Base-by-base conservation (phyloP, 1,140 invertebrate species). In the Rhopalosiphum padi region DNA sequence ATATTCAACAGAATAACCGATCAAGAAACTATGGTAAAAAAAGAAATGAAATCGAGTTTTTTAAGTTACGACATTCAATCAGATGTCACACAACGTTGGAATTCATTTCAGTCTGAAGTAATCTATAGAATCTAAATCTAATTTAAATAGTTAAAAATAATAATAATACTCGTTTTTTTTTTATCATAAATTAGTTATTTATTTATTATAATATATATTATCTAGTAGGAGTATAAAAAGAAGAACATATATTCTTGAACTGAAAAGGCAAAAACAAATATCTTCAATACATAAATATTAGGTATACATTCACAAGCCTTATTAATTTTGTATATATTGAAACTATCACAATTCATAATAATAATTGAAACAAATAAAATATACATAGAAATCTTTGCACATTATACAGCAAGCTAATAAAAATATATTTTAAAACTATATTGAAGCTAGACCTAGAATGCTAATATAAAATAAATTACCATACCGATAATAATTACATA, bases 181-280 rank as follows among this genome's bases (percentile, higher is more conserved):
- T 92, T 51, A 93, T 85, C 48, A 93, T 92, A 51, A 92, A 92
- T 82, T 85, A 92, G 48, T 91, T 91, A 46, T 91, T 91, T 91
- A 92, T 92, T 92, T 82, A 82, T 82, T 48, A 91, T 41, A 91
- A 91, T 77, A 43, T 48, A 93, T 93, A 86, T 86, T 93, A 48
- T 93, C 91, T 86, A 93, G 48, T 93, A 93, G 91, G 91, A 93
- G 91, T 93, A 93, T 85, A 93, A 93, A 93, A 92, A 93, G 90
- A 86, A 93, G 91, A 93, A 55, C n/a, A 77, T 55, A 93, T 55
- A 85, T 86, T 53, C 25, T 93, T 86, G 77, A 86, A 86, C 35
- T 93, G 48, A 92, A 92, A 92, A 92, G 68, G 46, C 46, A 93
- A 93, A 93, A 93, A 93, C 82, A 85, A 93, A 86, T 55, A 55